These are phyloP conservation scores for Rostratula benghalensis DNA, from an alignment of 2,113 vertebrate species.

Conservation along the genomic window DNA sequence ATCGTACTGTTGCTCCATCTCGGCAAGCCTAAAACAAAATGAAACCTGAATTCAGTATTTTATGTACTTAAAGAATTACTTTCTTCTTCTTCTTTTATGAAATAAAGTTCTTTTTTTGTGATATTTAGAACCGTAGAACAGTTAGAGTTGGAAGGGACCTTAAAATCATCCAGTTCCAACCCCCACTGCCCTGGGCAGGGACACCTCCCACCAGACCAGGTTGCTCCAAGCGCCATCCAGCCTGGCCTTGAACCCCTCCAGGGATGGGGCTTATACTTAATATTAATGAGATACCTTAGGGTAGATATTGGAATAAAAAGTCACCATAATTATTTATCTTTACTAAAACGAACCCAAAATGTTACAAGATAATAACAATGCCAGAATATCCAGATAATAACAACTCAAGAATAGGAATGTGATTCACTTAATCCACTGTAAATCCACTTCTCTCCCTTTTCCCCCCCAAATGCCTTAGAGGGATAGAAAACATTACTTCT, in stretches of 20 bases:
- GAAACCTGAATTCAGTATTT: not conserved
- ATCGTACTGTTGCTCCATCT: constrained; percentile 77
- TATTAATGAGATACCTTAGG: not conserved
- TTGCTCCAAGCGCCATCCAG: no score
- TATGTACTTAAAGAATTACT: not conserved
- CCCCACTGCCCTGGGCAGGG: no score
- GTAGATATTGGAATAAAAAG: not conserved
- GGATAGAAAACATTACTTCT: not conserved
- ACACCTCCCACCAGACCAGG: no score
- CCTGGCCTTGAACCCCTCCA: no score
- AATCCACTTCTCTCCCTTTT: not conserved
- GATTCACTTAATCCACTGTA: not conserved
- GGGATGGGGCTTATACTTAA: not conserved
- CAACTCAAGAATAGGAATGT: not conserved
- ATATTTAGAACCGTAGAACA: not conserved
- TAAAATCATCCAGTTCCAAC: no score
- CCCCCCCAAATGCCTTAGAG: not conserved
- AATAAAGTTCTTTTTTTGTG: not conserved
- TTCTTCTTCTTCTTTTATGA: not conserved
- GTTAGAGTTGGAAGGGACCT: no score
- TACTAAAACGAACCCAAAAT: not conserved
- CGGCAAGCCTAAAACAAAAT: constrained; percentile 75
- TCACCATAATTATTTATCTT: not conserved
- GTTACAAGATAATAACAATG: not conserved
- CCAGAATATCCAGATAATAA: not conserved